Evolutionary conservation across 2,113 vertebrate species (phyloP), one percentile per base, ranked within the genome.

Genomic region (Ceyx margarethae): DNA sequence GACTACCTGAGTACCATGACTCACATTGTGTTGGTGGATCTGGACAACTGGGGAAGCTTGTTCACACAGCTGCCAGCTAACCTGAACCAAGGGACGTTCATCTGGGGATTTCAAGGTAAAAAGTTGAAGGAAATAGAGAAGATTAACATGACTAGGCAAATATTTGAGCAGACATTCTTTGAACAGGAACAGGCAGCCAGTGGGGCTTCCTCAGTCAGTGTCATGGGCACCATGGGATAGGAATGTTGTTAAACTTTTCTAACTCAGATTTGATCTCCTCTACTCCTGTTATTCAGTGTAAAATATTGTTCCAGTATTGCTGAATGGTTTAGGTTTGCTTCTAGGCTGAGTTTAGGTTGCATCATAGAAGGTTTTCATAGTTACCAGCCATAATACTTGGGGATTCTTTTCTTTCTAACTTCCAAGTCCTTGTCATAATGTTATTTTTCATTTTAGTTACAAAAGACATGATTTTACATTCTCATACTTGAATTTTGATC

Each of bases 31-130:
- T 96, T 98, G 96, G 96, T 98, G 93, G 98, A 98, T 97, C 97
- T 98, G 91, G 98, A 98, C 96, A 98, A 98, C 94, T 98, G 98
- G 98, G 97, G 97, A 82, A 97, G 85, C 84, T 96, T 98, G 74
- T 98, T 98, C 95, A 95, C 96, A 35, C 97, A 98, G 64, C 94
- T 98, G 58, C 98, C 98, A 75, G 97, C 97, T 80, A 95, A 96
- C 66, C 96, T 98, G 91, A 98, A 98, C 86, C 98, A 98, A 95
- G 98, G 98, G 85, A 98, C 97, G 2, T 98, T 98, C 97, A 96
- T 98, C 95, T 98, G 98, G 98, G 98, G 98, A 85, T 98, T 98
- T 96, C 97, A 98, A 97, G 98, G 98, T 98, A 97, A 96, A 81
- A 85, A 64, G 43, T 48, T 81, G 66, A 93, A 95, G 40, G 45